Base-by-base conservation (phyloP, 2,113 vertebrate species). In the Apistogramma diplotaenia region DNA sequence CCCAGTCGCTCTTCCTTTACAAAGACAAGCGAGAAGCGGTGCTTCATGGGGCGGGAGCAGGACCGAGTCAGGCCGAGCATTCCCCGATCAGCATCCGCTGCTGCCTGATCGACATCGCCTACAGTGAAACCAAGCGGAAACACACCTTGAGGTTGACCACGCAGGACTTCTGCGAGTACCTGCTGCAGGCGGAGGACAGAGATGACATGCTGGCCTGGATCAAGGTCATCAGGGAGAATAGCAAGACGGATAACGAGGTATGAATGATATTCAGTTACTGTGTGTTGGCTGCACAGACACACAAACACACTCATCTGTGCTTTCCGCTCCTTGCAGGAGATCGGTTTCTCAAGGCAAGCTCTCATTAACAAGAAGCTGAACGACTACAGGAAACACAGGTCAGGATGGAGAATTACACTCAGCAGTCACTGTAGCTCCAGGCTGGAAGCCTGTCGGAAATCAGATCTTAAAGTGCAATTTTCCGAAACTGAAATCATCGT, bases 191-290 rank as follows among this genome's bases (percentile, higher is more conserved):
- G 72, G 97, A 98, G 94, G 97, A 98, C 94, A 94, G 96, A 74
- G 98, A 99, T 61, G 97, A 99, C 94, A 99, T 99, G 98, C 95
- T 99, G 95, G 95, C 96, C 93, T 99, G 98, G 98, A 98, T 99
- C 94, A 95, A 95, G 93, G 96, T 95, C 89, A 98, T 99, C 95
- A 94, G 97, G 60, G 98, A 99, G 89, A 97, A 97, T 95, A 97
- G 97, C 96, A 98, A 97, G 94, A 96, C 95, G 1, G 98, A 98
- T 94, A 97, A 96, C 57, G 97, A 98, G 97, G 98, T 98, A 77
- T 96, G 96, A 78, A 3, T 29, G 1, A 43, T 13, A 6, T 8
- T 4, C 8, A 6, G 11, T 6, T 29, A 1, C 8, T 29, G 18
- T 0, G 11, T 8, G 21, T 3, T 10, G 5, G 37, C 51, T 18